Evolutionary conservation across 2,888 invertebrate genomes (phyloP), one percentile per base, ranked within the genome.

Genomic region (Nymphalis polychloros): DNA sequence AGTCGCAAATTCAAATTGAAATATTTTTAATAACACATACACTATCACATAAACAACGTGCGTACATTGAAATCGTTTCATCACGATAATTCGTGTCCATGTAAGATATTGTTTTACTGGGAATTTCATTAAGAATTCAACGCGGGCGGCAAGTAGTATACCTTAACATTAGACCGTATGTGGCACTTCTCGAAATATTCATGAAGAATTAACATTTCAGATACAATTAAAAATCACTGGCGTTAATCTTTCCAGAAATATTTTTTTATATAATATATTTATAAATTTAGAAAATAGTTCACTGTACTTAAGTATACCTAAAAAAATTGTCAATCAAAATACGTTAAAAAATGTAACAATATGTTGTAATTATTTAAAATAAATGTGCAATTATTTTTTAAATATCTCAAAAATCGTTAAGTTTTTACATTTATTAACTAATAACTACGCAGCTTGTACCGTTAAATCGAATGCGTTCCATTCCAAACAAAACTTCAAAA

Each of bases 1-100:
- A 23, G 2, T 27, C 23, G 53, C 27, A 55, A 55, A 57, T 41
- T 57, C 4, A 41, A 41, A 35, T 19, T 16, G 8, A 41, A 19
- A 2, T 57, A 20, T 41, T 41, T n/a, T 57, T 41, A 57, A 57
- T 57, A 4, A 19, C 57, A 31, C 57, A 41, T 41, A 41, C 41
- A 35, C 8, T 35, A 35, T n/a, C 17, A n/a, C 17, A 19, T 23
- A 8, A 19, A 57, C 49, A 50, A 67, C 63, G 67, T 67, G 67
- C 62, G 27, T 41, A 61, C 55, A 63, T 41, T 66, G 53, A 48
- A 71, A 69, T 71, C 71, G 71, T 68, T 67, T 63, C 69, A 67
- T 74, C 74, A 74, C 75, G 75, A 75, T 74, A 76, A 74, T 71
- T 74, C 74, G 74, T 74, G 74, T 62, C 57, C 70, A 65, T 72